phyloP scores from a whole-genome alignment of 2,888 invertebrate species.

The Napeogenes inachia region DNA sequence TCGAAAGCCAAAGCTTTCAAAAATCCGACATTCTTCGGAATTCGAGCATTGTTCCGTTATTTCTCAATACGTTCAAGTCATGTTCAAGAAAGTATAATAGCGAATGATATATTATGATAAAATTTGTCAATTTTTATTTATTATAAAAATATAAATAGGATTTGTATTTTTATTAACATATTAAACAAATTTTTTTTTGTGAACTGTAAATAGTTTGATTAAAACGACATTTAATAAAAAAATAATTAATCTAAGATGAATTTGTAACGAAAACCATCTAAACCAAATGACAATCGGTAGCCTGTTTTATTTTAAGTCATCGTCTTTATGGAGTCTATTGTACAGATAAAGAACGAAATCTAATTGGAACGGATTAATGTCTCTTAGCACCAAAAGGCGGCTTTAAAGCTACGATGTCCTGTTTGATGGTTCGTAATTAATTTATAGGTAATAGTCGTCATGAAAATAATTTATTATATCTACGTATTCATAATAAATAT shows the following conservation, averaged over 20 bases:
- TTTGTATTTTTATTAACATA: too few relatives aligned
- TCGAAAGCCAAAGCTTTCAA: constrained; percentile 2
- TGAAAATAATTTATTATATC: too few relatives aligned
- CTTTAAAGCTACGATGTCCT: neutral
- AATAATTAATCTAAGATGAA: constrained; percentile 24
- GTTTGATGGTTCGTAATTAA: neutral
- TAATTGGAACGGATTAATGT: constrained; percentile 68
- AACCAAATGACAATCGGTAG: constrained; percentile 13
- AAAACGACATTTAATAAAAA: constrained; percentile 34
- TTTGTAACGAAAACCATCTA: too few relatives aligned
- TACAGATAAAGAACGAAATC: constrained; percentile 53
- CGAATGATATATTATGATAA: too few relatives aligned
- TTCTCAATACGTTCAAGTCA: neutral
- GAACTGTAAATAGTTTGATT: constrained; percentile 33
- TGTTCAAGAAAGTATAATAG: neutral
- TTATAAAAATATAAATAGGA: too few relatives aligned
- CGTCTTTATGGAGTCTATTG: constrained; percentile 71
- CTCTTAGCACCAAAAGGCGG: constrained; percentile 41
- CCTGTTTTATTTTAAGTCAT: constrained; percentile 69
- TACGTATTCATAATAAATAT: too few relatives aligned
- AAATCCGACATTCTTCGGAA: constrained; percentile 1
- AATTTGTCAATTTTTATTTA: too few relatives aligned
- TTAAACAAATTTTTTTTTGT: too few relatives aligned
- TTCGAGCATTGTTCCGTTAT: neutral
- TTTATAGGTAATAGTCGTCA: neutral